phyloP scores from a whole-genome alignment of 53 echinoderm and acorn worm species.

The Echinometra lucunter region DNA sequence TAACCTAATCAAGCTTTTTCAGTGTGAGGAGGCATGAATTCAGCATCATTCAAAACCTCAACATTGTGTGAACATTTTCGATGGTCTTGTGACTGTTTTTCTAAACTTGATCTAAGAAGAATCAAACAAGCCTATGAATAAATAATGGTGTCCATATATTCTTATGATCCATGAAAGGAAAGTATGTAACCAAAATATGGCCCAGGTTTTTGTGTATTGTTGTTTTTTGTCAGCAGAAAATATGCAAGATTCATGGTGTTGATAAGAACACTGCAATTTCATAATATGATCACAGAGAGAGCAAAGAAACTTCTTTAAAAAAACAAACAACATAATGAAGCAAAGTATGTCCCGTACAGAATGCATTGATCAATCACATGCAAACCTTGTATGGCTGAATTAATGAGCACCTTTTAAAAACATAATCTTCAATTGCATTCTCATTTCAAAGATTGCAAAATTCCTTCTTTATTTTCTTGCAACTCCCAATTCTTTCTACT shows the following conservation, averaged over 20 bases:
- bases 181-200: not conserved
- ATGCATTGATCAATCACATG: too few relatives aligned
- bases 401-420: not conserved
- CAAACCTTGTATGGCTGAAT: too few relatives aligned
- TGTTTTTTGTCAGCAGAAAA: not conserved
- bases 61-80: not conserved
- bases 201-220: too few relatives aligned
- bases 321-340: too few relatives aligned
- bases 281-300: not conserved
- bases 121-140: not conserved
- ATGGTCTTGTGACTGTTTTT: not conserved
- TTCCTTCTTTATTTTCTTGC: too few relatives aligned
- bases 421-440: too few relatives aligned
- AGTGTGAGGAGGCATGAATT: constrained; percentile 33
- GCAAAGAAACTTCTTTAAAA: not conserved
- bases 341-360: too few relatives aligned
- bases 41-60: constrained; percentile 37
- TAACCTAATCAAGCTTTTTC: not conserved
- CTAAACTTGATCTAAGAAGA: not conserved
- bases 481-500: too few relatives aligned
- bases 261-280: not conserved
- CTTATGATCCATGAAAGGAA: not conserved
- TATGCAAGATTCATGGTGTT: not conserved
- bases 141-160: not conserved
- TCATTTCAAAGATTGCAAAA: too few relatives aligned